Evolutionary conservation across 2,113 vertebrate species (phyloP), one percentile per base, ranked within the genome.

Genomic region (Hippocampus barbouri): DNA sequence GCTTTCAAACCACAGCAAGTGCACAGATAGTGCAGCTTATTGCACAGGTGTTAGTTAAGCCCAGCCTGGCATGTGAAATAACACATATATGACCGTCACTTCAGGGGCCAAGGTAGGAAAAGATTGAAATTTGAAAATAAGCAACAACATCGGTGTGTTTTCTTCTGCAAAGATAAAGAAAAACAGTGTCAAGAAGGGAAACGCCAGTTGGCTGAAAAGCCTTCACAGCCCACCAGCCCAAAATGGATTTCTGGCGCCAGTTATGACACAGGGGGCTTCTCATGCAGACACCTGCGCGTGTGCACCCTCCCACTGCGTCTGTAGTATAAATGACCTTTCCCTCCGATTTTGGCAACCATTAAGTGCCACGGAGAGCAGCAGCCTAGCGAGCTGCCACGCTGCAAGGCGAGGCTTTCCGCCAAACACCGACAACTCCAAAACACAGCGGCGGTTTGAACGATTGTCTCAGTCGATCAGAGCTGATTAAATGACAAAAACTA

Each of bases 251-350:
- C 61, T 47, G 72, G 73, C 70, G 75, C 64, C 69, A 70, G 73
- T 54, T 47, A 49, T 74, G 74, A 79, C 67, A 71, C 73, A 76
- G 73, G 43, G 59, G 51, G 69, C 71, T 71, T 76, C 68, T 51
- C 64, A 63, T 76, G 57, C 80, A 79, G 76, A 85, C 83, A 86
- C 76, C 78, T 76, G 79, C 63, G 66, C 72, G 69, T 79, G 47
- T 66, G 64, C 79, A 71, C 63, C 68, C 71, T 72, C 79, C 77
- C 71, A 43, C 73, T 73, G 78, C 79, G 74, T 70, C 59, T 66
- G 76, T 81, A 51, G 81, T 79, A 82, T 79, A 81, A 88, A 81
- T 81, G 83, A 87, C 86, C 83, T 85, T 88, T 87, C 72, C 74
- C 73, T 85, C 70, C 59, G 54, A 72, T 75, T 81, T 81, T 85